Evolutionary conservation across 2,797 vertebrate genomes (phyloP).

Genomic region (Chloroceryle amazona): DNA sequence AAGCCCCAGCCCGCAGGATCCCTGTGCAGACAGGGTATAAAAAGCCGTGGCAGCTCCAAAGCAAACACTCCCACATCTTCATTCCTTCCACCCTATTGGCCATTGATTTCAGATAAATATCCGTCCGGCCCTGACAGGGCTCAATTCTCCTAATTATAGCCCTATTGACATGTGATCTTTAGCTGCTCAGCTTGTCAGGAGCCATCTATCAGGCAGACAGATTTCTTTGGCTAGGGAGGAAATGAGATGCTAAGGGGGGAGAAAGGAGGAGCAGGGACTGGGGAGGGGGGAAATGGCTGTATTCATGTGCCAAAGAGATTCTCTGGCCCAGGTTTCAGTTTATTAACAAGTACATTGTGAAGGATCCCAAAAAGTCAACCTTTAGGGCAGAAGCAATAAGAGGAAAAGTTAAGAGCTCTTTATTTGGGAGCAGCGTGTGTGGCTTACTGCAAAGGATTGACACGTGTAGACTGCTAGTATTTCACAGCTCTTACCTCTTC

Average conservation of each 20-base stretch:
- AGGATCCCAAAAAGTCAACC: fast-evolving
- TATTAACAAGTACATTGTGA: not conserved
- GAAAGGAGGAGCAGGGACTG: not conserved
- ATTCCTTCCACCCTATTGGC: conserved; percentile 78
- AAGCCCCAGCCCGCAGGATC: conserved; percentile 17
- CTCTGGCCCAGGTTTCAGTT: not conserved
- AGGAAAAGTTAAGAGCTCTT: not conserved
- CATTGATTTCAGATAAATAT: conserved; percentile 83
- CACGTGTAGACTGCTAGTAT: fast-evolving
- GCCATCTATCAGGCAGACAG: conserved; percentile 76
- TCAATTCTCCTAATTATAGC: conserved; percentile 82
- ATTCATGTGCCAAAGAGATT: not conserved
- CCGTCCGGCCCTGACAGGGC: conserved; percentile 70
- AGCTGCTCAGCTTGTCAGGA: conserved; percentile 79
- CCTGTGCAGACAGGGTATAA: conserved; percentile 56
- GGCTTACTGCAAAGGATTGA: not conserved
- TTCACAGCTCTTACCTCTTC: not conserved
- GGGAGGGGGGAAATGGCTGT: not conserved
- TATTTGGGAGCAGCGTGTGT: fast-evolving
- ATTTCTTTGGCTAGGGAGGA: conserved; percentile 72
- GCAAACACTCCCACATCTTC: conserved; percentile 77
- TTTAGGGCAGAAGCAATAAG: not conserved
- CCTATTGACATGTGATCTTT: conserved; percentile 81
- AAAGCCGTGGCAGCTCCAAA: conserved; percentile 65
- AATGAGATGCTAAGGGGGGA: conserved; percentile 51